These are phyloP conservation scores for Schizopygopsis malacanthus DNA, from an alignment of 2,797 vertebrate species.

Conservation along the genomic window DNA sequence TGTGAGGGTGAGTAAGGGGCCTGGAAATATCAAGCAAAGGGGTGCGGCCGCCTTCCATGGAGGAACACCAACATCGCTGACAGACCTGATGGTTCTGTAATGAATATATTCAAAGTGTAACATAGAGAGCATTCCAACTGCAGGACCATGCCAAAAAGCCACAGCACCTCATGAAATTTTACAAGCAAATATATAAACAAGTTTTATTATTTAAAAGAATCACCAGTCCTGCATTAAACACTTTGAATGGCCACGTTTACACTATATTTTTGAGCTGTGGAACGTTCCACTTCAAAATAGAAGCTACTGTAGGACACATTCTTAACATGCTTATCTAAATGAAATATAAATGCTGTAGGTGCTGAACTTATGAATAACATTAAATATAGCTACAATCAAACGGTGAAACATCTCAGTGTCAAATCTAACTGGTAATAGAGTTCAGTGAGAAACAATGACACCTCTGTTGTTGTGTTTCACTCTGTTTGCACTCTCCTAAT, in stretches of 20 bases:
- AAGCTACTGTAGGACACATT: background rate
- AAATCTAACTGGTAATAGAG: background rate
- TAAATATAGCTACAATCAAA: conserved; percentile 6
- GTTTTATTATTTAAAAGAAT: background rate
- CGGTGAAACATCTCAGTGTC: background rate
- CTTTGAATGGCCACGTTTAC: background rate
- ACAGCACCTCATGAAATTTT: background rate
- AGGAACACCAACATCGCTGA: conserved; percentile 21
- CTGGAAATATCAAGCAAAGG: conserved; percentile 72
- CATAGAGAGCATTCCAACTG: background rate
- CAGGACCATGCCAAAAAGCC: background rate
- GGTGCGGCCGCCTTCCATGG: conserved; percentile 10
- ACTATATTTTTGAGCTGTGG: background rate
- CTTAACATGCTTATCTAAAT: conserved; percentile 7
- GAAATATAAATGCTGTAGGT: background rate
- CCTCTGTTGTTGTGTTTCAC: conserved; percentile 22
- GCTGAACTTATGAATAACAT: background rate
- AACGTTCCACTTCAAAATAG: background rate
- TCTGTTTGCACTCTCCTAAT: conserved; percentile 18
- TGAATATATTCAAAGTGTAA: background rate
- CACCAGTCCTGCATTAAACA: background rate
- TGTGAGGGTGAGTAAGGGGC: conserved; percentile 80
- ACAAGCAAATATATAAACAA: background rate
- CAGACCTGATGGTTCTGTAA: conserved; percentile 29
- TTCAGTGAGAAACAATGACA: conserved; percentile 17